phyloP scores from a whole-genome alignment of 2,797 vertebrate genomes.

The Falco concolor region DNA sequence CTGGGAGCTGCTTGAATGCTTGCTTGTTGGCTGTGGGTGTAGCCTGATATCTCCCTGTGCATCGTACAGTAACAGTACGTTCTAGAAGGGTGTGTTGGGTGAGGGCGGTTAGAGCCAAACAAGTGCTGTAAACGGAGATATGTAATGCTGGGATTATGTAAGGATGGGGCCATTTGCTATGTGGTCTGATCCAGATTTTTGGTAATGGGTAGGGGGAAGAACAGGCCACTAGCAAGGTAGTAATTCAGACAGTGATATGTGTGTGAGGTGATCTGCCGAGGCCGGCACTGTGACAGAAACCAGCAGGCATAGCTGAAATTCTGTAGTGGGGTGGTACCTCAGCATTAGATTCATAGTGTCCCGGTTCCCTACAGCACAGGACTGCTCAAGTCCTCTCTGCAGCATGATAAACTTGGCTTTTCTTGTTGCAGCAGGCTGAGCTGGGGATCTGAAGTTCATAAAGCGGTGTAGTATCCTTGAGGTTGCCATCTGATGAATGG shows the following conservation, averaged over 20 bases:
- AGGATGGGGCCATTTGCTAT: neutral
- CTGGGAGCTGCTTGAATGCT: neutral
- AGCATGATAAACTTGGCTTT: neutral
- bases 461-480: neutral
- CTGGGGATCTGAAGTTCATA: neutral
- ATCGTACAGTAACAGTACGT: neutral
- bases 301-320: neutral
- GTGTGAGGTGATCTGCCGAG: accelerated
- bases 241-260: accelerated
- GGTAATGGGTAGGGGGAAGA: neutral
- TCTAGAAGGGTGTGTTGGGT: neutral
- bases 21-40: neutral
- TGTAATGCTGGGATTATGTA: neutral
- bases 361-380: neutral
- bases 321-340: neutral
- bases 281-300: neutral
- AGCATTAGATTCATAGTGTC: accelerated
- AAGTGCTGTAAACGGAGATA: neutral
- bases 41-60: neutral
- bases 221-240: neutral
- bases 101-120: neutral
- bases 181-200: neutral
- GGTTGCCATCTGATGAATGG: neutral
- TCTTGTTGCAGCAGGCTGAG: neutral
- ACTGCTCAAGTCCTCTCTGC: neutral